Evolutionary conservation across 2,888 invertebrate genomes (phyloP).

Genomic region (Gonocerus acuteangulatus): DNA sequence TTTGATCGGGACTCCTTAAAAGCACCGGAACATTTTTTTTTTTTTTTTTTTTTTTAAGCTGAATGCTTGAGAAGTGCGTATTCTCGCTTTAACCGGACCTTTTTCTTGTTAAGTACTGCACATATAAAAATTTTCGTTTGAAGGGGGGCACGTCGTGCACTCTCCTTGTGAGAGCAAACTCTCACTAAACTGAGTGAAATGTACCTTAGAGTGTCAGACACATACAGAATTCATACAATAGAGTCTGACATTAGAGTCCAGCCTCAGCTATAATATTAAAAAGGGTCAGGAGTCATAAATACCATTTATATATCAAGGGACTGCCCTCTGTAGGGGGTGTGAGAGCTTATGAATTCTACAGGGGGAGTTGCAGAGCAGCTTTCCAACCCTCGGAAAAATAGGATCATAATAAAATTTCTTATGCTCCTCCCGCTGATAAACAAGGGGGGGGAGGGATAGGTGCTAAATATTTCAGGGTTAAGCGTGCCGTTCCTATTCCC

Average conservation of each 20-base stretch:
- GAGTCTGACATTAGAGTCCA: not conserved
- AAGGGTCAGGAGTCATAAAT: slow-evolving; percentile 1
- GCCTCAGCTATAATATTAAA: slow-evolving; percentile 14
- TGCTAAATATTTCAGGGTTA: slow-evolving; percentile 11
- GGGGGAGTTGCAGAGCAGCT: not conserved
- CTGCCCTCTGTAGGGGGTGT: slow-evolving; percentile 1
- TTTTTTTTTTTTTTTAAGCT: too few relatives aligned
- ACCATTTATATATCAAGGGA: slow-evolving; percentile 11
- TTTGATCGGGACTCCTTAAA: too few relatives aligned
- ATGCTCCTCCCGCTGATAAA: slow-evolving; percentile 22
- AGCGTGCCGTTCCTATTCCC: not conserved
- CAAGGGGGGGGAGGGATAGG: slow-evolving; percentile 19
- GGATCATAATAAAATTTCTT: slow-evolving; percentile 27
- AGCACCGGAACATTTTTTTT: too few relatives aligned
- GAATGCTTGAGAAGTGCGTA: too few relatives aligned
- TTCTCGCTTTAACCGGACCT: too few relatives aligned
- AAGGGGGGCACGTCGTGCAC: too few relatives aligned
- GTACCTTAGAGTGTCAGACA: too few relatives aligned
- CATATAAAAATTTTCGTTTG: too few relatives aligned
- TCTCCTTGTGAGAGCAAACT: too few relatives aligned
- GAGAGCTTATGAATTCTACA: slow-evolving; percentile 5
- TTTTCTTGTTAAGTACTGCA: too few relatives aligned
- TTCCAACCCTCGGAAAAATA: slow-evolving; percentile 10
- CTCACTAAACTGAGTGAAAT: too few relatives aligned
- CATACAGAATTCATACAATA: too few relatives aligned